These are phyloP conservation scores for Atractosteus spatula DNA, from an alignment of 2,113 vertebrate species.

Conservation along the genomic window DNA sequence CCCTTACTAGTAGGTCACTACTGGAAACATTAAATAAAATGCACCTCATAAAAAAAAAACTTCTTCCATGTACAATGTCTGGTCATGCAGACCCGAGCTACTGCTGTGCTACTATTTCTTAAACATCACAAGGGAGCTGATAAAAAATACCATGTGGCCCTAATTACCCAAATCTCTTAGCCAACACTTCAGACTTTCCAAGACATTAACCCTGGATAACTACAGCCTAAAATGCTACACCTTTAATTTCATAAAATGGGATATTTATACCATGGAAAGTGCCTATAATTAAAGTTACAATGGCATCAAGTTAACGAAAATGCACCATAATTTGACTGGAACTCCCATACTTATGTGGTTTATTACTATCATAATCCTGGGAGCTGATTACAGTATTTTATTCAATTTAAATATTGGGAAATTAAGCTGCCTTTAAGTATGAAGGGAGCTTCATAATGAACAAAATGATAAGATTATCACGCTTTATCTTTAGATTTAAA, in stretches of 20 bases:
- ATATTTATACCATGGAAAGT: constrained; percentile 11
- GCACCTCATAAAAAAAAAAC: not conserved
- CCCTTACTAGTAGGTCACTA: not conserved
- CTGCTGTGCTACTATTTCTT: constrained; percentile 1
- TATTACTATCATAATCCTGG: constrained; percentile 11
- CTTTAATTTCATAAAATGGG: constrained; percentile 5
- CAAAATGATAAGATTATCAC: not conserved
- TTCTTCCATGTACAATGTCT: not conserved
- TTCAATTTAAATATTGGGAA: constrained; percentile 1
- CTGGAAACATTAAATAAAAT: not conserved
- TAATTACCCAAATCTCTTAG: not conserved
- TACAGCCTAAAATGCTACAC: not conserved
- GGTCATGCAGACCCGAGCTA: not conserved
- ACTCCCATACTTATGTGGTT: constrained; percentile 18
- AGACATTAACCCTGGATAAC: constrained; percentile 3
- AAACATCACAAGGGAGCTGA: not conserved
- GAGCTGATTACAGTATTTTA: not conserved
- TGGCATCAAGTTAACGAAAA: not conserved
- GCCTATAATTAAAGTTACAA: constrained; percentile 23
- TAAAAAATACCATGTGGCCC: not conserved
- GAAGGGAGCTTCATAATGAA: not conserved
- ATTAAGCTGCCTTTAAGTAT: not conserved
- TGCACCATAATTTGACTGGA: constrained; percentile 25
- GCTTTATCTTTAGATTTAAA: too few relatives aligned
- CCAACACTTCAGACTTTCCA: constrained; percentile 8